Evolutionary conservation across 2,113 vertebrate genomes (phyloP).

Genomic region (Toxotes jaculatrix): DNA sequence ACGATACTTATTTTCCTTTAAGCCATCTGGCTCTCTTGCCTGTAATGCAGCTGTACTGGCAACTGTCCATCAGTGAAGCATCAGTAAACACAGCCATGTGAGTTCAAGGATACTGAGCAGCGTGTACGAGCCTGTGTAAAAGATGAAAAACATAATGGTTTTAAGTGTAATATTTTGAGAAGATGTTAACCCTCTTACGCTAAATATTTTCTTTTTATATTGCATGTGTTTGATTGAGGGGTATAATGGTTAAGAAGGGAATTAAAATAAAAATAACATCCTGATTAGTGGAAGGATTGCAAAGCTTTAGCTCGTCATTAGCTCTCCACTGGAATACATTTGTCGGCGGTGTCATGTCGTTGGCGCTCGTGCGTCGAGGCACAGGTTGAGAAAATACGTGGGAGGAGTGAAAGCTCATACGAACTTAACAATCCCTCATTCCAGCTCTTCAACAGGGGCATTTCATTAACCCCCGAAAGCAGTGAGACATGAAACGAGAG

Average conservation of each 20-base stretch:
- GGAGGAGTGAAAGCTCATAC: constrained; percentile 41
- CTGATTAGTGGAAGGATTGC: constrained; percentile 28
- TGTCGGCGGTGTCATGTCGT: not conserved
- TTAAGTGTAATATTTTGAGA: not conserved
- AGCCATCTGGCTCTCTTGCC: constrained; percentile 20
- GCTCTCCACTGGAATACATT: constrained; percentile 7
- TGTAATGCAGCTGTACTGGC: constrained; percentile 30
- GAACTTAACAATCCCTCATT: constrained; percentile 60
- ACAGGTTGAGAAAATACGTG: constrained; percentile 36
- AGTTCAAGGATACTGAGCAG: constrained; percentile 17
- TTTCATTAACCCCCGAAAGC: constrained; percentile 76
- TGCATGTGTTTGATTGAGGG: constrained; percentile 5
- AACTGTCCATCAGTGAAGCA: constrained; percentile 25
- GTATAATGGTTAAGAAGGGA: constrained; percentile 11
- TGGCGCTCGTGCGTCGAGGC: constrained; percentile 9
- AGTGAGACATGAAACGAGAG: constrained; percentile 61
- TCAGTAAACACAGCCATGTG: constrained; percentile 12
- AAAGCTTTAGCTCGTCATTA: constrained; percentile 19
- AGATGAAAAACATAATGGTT: not conserved
- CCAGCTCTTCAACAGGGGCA: constrained; percentile 49
- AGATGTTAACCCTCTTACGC: not conserved
- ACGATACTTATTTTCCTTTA: constrained; percentile 12
- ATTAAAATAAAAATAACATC: constrained; percentile 28
- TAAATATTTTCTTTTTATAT: not conserved
- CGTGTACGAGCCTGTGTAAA: not conserved